Percentiles rank a stretch among this genome's conserved stretches.
These are phyloP conservation scores for Peromyscus aztecus DNA, from an alignment of 2,797 vertebrate species.

Conservation along the genomic window DNA sequence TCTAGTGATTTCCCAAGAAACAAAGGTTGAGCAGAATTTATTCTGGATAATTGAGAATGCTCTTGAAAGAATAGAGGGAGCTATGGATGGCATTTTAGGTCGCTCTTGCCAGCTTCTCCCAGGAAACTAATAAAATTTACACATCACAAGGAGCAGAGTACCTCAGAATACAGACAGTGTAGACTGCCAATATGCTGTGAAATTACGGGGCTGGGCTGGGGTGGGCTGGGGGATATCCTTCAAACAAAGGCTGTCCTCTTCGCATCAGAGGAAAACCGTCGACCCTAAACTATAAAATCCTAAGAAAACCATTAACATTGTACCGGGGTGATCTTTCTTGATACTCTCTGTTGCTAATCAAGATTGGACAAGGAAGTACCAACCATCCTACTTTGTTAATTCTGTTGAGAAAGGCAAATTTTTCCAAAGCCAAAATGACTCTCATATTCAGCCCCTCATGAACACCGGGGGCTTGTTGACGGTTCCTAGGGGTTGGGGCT, in stretches of 20 bases:
- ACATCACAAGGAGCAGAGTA: not conserved
- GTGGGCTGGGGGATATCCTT: not conserved
- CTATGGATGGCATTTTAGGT: constrained; percentile 3
- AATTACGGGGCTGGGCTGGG: not conserved
- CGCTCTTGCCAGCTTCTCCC: not conserved
- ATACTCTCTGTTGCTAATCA: not conserved
- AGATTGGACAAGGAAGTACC: not conserved
- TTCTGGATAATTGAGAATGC: not conserved
- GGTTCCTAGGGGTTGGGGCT: not conserved
- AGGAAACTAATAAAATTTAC: not conserved
- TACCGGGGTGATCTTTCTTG: not conserved
- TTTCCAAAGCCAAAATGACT: constrained; percentile 5
- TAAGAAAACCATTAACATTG: not conserved
- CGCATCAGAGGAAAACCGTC: constrained; percentile 4
- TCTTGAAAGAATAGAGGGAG: constrained; percentile 17
- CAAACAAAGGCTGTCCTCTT: not conserved
- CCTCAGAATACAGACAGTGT: not conserved
- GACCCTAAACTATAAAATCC: constrained; percentile 6
- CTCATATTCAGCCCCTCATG: not conserved
- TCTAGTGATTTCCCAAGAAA: constrained; percentile 4
- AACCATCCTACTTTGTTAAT: constrained; percentile 8
- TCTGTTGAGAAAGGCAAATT: not conserved
- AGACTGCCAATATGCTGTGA: not conserved
- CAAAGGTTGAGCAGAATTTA: not conserved
- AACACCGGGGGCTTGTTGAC: not conserved